phyloP scores from a whole-genome alignment of 53 echinoderm and acorn worm genomes.

The Zoroaster sp. region DNA sequence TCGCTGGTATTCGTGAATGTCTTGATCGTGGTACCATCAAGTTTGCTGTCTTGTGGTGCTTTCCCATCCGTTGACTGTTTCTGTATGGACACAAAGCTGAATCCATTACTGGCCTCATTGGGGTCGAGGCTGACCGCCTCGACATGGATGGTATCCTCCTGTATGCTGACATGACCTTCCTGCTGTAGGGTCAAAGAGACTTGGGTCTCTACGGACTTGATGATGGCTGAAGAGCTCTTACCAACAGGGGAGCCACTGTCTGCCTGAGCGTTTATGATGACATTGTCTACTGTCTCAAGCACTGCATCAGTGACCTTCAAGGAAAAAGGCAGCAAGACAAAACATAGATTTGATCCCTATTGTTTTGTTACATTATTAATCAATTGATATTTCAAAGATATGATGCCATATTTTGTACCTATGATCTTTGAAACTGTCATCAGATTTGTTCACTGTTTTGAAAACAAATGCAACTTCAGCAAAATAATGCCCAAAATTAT shows the following conservation, averaged over 20 bases:
- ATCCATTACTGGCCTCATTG: not conserved
- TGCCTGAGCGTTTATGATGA: not conserved
- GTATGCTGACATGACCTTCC: not conserved
- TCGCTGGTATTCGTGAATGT: constrained; percentile 1
- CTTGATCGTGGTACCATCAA: constrained; percentile 4
- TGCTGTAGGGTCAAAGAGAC: constrained; percentile 27
- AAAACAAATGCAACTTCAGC: too few species aligned
- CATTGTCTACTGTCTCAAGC: constrained; percentile 43
- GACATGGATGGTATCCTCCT: not conserved
- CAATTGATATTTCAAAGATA: too few species aligned
- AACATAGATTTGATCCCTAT: not conserved
- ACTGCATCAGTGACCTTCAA: constrained; percentile 54
- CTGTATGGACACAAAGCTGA: not conserved
- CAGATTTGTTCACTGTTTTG: too few species aligned
- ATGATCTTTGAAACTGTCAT: too few species aligned
- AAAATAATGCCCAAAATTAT: too few species aligned
- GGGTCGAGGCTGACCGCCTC: not conserved
- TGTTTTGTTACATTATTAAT: too few species aligned
- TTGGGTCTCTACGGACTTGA: constrained; percentile 44
- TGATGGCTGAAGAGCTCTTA: constrained; percentile 7
- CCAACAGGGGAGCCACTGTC: not conserved
- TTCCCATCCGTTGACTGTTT: not conserved
- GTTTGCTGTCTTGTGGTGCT: not conserved
- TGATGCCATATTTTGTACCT: too few species aligned
- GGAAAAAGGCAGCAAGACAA: too few species aligned